These are phyloP conservation scores for Pinctada fucata DNA, from an alignment of 2,888 invertebrate species.

Conservation along the genomic window DNA sequence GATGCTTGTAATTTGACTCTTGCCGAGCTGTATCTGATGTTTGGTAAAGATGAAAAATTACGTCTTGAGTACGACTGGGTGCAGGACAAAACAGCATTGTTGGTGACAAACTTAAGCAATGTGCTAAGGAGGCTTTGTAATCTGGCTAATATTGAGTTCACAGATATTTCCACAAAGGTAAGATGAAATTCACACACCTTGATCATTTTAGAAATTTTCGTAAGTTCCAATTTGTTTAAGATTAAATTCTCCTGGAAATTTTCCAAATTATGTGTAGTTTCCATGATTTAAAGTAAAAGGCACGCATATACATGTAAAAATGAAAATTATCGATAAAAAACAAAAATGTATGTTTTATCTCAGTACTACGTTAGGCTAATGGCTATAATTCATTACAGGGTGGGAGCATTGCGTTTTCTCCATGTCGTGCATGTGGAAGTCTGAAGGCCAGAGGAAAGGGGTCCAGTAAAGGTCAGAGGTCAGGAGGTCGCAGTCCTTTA, in stretches of 20 bases:
- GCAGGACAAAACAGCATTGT: constrained; percentile 43
- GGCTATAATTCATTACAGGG: too few relatives aligned
- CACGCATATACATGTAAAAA: too few relatives aligned
- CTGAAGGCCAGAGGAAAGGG: constrained; percentile 36
- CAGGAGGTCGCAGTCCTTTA: constrained; percentile 29
- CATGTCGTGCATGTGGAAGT: constrained; percentile 57
- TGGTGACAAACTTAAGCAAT: constrained; percentile 62
- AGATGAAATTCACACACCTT: neutral
- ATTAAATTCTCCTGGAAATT: too few relatives aligned
- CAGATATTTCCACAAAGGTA: constrained; percentile 62
- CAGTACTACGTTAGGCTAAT: too few relatives aligned
- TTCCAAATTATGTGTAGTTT: too few relatives aligned
- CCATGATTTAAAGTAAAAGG: too few relatives aligned
- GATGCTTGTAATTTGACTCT: constrained; percentile 85
- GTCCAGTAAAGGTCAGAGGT: constrained; percentile 30
- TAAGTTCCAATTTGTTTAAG: too few relatives aligned
- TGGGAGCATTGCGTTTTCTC: constrained; percentile 5
- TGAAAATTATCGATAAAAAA: too few relatives aligned
- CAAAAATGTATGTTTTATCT: too few relatives aligned
- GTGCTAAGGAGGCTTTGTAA: constrained; percentile 69
- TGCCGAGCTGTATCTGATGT: constrained; percentile 92
- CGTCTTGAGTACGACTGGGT: constrained; percentile 78
- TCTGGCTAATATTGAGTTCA: constrained; percentile 71
- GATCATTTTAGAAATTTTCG: too few relatives aligned
- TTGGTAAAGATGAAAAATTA: constrained; percentile 75